These are phyloP conservation scores for Heterochromis multidens DNA, from an alignment of 2,113 vertebrate species.

Conservation along the genomic window DNA sequence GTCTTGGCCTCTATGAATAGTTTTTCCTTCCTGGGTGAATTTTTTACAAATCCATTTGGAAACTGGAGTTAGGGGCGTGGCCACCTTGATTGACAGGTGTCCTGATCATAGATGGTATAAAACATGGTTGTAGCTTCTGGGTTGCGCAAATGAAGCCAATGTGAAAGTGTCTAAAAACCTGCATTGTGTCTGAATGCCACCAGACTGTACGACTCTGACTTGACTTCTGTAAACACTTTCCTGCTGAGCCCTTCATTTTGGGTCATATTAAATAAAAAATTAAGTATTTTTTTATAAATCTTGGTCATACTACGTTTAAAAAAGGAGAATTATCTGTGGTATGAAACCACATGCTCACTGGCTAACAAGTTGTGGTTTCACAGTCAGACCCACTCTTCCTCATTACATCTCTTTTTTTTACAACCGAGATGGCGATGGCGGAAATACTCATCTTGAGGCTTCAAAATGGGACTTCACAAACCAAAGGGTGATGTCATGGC, in stretches of 20 bases:
- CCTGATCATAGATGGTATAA: neutral
- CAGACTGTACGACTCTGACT: too few species aligned
- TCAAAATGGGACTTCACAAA: neutral
- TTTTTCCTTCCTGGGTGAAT: neutral
- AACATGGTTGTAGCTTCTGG: neutral
- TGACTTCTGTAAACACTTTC: neutral
- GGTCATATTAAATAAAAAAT: too few species aligned
- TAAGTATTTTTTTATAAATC: too few species aligned
- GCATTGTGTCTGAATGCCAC: too few species aligned
- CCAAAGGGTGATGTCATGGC: neutral
- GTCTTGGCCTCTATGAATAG: neutral
- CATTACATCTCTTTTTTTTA: neutral
- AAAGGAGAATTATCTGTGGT: neutral
- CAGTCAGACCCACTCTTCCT: neutral
- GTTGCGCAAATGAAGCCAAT: neutral
- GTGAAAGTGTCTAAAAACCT: too few species aligned
- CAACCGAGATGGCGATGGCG: neutral
- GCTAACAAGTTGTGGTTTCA: neutral
- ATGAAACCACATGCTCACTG: neutral
- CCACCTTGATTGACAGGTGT: neutral
- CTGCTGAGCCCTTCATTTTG: too few species aligned
- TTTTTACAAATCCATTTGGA: neutral
- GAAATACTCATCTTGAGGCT: rapidly evolving
- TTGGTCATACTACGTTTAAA: neutral
- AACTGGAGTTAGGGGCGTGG: neutral